Conservation (phyloP, 2,113 vertebrate genomes). For the Varanus komodoensis region DNA sequence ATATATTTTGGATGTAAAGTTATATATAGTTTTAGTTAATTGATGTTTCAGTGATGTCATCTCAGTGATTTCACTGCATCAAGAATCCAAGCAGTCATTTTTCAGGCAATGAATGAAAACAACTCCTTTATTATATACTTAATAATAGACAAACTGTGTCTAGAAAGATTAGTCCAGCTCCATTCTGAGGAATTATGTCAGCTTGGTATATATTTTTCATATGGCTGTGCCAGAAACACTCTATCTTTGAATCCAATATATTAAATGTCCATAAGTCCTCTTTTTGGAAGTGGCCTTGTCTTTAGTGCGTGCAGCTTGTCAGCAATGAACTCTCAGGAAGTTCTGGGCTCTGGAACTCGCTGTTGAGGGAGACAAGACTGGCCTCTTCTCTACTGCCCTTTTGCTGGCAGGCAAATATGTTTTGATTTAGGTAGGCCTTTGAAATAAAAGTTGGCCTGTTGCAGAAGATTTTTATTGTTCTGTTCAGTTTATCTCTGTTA, state of each 20-base stretch:
- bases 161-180: constrained; percentile 43
- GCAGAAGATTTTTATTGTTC: no score
- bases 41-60: constrained; percentile 16
- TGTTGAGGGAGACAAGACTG: background rate
- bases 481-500: no score
- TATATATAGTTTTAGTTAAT: constrained; percentile 3
- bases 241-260: constrained; percentile 41
- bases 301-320: constrained; percentile 53
- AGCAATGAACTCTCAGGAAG: constrained; percentile 33
- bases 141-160: constrained; percentile 39
- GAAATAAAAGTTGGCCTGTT: no score
- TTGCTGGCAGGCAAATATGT: no score
- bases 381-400: no score
- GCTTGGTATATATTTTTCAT: constrained; percentile 50
- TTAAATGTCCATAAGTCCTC: constrained; percentile 27
- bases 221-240: constrained; percentile 25
- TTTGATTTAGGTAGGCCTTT: no score
- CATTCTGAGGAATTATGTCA: constrained; percentile 42
- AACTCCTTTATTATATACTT: constrained; percentile 40
- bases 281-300: constrained; percentile 58
- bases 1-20: constrained; percentile 6
- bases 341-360: no score
- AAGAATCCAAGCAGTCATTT: constrained; percentile 38
- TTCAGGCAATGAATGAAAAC: constrained; percentile 30
- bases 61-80: constrained; percentile 31